Percentiles rank a stretch among this genome's conserved stretches.
Evolutionary conservation across 2,888 invertebrate genomes (phyloP).

Genomic region (Metallyticus violacea): DNA sequence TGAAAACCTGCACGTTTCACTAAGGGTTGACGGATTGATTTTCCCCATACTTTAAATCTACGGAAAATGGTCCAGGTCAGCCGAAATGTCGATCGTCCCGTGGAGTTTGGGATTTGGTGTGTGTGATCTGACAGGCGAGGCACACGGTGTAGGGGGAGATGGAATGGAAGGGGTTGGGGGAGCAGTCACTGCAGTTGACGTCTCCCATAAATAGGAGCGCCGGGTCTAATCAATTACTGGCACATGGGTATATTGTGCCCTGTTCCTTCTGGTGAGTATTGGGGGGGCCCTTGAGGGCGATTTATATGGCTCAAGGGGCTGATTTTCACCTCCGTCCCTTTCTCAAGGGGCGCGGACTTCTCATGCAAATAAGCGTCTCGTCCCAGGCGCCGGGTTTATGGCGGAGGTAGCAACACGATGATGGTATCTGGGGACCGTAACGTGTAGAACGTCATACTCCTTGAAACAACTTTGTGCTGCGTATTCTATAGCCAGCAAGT

Average conservation of each 20-base stretch:
- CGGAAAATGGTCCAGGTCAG: not conserved
- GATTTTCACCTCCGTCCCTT: not conserved
- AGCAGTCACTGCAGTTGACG: not conserved
- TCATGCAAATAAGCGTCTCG: not conserved
- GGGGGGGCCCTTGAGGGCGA: not conserved
- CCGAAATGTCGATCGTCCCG: not conserved
- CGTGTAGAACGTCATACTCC: not conserved
- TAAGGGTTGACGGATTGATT: too few species aligned
- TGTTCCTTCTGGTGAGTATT: not conserved
- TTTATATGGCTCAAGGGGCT: slow-evolving; percentile 10
- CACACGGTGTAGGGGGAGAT: not conserved
- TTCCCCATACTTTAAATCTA: not conserved
- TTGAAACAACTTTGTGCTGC: not conserved
- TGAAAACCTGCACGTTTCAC: too few species aligned
- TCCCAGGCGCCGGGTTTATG: not conserved
- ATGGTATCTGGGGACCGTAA: not conserved
- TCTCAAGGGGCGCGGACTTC: not conserved
- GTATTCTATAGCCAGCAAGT: too few species aligned
- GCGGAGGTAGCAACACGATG: not conserved
- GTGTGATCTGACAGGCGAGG: not conserved
- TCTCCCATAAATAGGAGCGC: not conserved
- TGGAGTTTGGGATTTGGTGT: not conserved
- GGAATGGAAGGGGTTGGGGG: too few species aligned
- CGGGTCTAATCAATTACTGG: slow-evolving; percentile 3
- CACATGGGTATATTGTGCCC: not conserved